Evolutionary conservation across 1,140 invertebrate genomes (phyloP).

Genomic region (Proales similis): DNA sequence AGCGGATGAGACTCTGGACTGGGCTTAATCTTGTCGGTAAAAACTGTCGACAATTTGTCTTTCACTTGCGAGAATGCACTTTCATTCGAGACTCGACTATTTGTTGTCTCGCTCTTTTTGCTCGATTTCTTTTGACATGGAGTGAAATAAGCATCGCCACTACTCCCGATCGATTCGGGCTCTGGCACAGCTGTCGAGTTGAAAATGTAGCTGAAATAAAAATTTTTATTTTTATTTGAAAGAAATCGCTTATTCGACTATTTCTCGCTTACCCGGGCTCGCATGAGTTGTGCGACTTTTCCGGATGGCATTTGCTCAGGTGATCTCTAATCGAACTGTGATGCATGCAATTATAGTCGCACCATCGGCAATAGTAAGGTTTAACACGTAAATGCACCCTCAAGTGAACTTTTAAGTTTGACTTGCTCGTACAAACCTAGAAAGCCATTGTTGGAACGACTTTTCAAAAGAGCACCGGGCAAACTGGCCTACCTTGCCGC

Average conservation of each 20-base stretch:
- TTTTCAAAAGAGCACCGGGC: too few species aligned
- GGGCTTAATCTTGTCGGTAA: too few species aligned
- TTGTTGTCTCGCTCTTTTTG: too few species aligned
- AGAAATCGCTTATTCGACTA: neutral
- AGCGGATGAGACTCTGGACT: too few species aligned
- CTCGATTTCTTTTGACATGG: too few species aligned
- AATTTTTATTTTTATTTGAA: too few species aligned
- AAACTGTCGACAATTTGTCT: too few species aligned
- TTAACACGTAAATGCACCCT: constrained; percentile 33
- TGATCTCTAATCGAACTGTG: constrained; percentile 37
- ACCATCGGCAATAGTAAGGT: constrained; percentile 36
- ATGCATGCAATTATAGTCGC: constrained; percentile 38
- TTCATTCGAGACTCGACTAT: too few species aligned
- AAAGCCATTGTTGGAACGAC: too few species aligned
- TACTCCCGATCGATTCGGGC: constrained; percentile 2
- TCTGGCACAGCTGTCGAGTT: constrained; percentile 37
- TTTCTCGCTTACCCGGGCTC: constrained; percentile 14
- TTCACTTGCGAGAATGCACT: too few species aligned
- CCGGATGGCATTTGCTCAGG: constrained; percentile 35
- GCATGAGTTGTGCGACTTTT: constrained; percentile 19
- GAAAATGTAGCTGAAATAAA: constrained; percentile 19
- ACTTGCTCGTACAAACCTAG: constrained; percentile 37
- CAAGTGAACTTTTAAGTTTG: constrained; percentile 36
- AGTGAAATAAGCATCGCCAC: too few species aligned
- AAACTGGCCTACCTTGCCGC: constrained; percentile 38